Evolutionary conservation across 2,797 vertebrate species (phyloP), one percentile per base, ranked within the genome.

Genomic region (Gouania willdenowi): DNA sequence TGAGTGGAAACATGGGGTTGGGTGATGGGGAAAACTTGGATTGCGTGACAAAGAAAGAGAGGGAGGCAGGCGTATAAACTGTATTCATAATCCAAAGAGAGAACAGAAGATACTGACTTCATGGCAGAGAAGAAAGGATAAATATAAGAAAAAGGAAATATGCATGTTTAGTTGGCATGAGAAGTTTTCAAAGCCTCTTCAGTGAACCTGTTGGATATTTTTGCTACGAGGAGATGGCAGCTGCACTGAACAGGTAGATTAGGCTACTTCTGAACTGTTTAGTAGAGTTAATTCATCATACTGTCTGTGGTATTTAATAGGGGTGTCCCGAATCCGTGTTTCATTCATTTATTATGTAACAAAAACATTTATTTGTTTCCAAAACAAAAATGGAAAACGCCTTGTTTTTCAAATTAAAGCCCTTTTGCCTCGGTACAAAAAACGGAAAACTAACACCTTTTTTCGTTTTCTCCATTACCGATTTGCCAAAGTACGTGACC

Each of bases 181-280:
- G 4, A 8, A 11, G n/a, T 32, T 4, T 14, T 4, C 3, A 5
- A 28, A 34, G 22, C 8, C n/a, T 27, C 4, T 6, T 33, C 18
- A 13, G 19, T 19, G 11, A 33, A 10, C 8, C 3, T 10, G 37
- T 3, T 43, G 57, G 47, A 53, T 30, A 1, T 14, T 20, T 21
- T 47, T 23, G 4, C 12, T 20, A 20, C n/a, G n/a, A 23, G 12
- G 20, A 46, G 46, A 26, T 31, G 12, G 15, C 39, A 35, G 13
- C 42, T 15, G 36, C 17, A 59, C 17, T 3, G 1, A 41, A 43
- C 62, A 64, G 68, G 63, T 78, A 77, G 4, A 46, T 26, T n/a
- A 4, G n/a, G n/a, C n/a, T 18, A 18, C 18, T 18, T 18, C 18
- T 4, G 5, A 20, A 20, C 19, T 5, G 19, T 19, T 5, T 6